Percentiles rank a stretch among this genome's conserved stretches.
Evolutionary conservation across 2,113 vertebrate genomes (phyloP).

Genomic region (Pedetes capensis): DNA sequence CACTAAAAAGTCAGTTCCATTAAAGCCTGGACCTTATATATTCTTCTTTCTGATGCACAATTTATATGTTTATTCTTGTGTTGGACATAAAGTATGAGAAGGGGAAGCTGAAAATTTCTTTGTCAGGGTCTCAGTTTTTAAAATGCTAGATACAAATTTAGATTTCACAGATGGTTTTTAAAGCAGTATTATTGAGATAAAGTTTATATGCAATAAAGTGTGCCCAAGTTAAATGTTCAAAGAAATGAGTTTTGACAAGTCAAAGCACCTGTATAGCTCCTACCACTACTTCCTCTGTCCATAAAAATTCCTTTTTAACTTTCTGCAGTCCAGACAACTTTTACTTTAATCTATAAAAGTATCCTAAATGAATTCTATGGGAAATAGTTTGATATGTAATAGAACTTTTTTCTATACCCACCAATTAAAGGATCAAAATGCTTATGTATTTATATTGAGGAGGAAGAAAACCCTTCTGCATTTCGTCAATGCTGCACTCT

Average conservation of each 20-base stretch:
- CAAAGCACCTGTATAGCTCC: background rate
- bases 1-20: conserved; percentile 33
- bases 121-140: background rate
- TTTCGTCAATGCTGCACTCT: background rate
- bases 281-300: background rate
- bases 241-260: background rate
- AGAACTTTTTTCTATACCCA: background rate
- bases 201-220: background rate
- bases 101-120: background rate
- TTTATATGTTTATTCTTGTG: background rate
- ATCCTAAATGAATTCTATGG: background rate
- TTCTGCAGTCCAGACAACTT: background rate
- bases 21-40: background rate
- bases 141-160: background rate
- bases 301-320: background rate
- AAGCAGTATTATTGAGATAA: background rate
- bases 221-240: background rate
- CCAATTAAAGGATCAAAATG: conserved; percentile 16
- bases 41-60: background rate
- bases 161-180: conserved; percentile 17
- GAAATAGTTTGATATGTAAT: background rate
- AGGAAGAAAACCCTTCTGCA: background rate
- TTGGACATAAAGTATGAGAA: too few species aligned
- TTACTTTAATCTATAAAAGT: background rate
- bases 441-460: background rate